Evolutionary conservation across 2,113 vertebrate species (phyloP), one percentile per base, ranked within the genome.

Genomic region (Callospermophilus lateralis): DNA sequence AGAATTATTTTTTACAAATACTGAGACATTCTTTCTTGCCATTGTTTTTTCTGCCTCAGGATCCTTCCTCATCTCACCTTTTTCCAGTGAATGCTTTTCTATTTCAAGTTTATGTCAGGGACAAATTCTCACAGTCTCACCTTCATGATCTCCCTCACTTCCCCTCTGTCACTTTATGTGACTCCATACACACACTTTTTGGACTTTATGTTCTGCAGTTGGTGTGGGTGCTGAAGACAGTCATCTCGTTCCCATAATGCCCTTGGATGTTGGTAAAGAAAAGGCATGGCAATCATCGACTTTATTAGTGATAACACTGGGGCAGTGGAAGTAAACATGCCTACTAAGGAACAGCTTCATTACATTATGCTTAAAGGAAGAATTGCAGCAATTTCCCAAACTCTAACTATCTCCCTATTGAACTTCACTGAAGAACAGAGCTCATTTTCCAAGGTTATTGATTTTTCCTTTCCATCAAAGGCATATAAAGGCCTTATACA

Each of bases 371-470:
- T 92, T 61, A 77, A 45, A 55, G 81, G 32, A 61, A 76, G 72
- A 95, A 78, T 8, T 74, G 53, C 10, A 51, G 22, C 61, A 68
- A 68, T 81, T 87, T 89, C 53, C 87, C 92, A 77, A 67, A 58
- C 85, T 83, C 68, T 26, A 76, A 15, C 70, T 68, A 34, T 48
- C 58, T 94, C n/a, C 32, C 51, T 94, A 24, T 55, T 83, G 30
- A 88, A 92, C 58, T 77, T 84, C 81, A 88, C 34, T 67, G 4
- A 70, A 96, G 68, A 93, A 42, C 30, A 77, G 45, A 51, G n/a
- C 81, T 96, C 65, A 37, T 61, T 89, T 94, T 93, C 58, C 48
- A 91, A 92, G 67, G 11, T 72, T 92, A 93, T 24, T 94, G 55
- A 73, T 80, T 92, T 97, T 83, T 37, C 88, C 83, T 20, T 93